Evolutionary conservation across 2,888 invertebrate species (phyloP).

Genomic region (Clunio marinus): DNA sequence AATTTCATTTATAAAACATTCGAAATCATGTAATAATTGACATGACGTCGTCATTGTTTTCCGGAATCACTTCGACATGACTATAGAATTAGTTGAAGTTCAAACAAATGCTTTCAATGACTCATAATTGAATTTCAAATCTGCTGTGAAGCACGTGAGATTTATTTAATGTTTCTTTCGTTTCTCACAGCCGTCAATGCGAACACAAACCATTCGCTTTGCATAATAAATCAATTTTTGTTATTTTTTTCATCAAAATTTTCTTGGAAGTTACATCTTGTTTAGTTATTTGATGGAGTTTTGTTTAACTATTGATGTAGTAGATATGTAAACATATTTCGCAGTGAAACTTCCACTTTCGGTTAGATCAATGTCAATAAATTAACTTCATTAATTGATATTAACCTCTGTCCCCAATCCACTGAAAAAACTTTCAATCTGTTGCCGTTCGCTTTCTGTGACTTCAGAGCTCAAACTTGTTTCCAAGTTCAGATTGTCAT

Average conservation of each 20-base stretch:
- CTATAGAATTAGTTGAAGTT: neutral
- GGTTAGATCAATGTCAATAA: neutral
- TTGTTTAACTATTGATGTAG: too few species aligned
- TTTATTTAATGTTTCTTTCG: too few species aligned
- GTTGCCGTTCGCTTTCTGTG: conserved; percentile 61
- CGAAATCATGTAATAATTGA: too few species aligned
- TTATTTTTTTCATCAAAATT: neutral
- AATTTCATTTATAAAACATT: too few species aligned
- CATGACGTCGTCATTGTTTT: neutral
- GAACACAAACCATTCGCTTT: too few species aligned
- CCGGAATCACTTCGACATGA: neutral
- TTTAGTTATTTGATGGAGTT: too few species aligned
- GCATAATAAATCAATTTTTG: neutral
- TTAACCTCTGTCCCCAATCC: conserved; percentile 69
- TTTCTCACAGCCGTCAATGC: neutral
- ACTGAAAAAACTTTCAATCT: conserved; percentile 69
- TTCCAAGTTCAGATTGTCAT: conserved; percentile 49
- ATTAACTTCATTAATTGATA: conserved; percentile 9
- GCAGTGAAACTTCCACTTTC: too few species aligned
- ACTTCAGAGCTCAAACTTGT: conserved; percentile 49
- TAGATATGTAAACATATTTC: too few species aligned
- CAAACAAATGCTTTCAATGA: neutral
- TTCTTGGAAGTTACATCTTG: too few species aligned
- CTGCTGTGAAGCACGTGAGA: neutral
- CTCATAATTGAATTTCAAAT: neutral